These are phyloP conservation scores for Drosophila bocki DNA, from an alignment of 1,140 invertebrate genomes.

Conservation along the genomic window DNA sequence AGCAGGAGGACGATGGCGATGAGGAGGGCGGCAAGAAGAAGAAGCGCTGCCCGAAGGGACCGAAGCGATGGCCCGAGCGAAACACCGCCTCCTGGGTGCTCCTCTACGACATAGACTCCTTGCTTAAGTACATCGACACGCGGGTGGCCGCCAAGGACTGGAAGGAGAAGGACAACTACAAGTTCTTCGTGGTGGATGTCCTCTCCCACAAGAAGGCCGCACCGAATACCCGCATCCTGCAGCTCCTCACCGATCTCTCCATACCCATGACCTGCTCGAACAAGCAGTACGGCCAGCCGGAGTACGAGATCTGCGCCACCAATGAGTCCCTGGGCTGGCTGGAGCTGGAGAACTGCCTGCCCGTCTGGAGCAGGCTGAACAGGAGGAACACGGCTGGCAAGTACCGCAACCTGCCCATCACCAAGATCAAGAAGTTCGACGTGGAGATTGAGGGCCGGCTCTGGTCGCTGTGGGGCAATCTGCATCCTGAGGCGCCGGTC, in stretches of 20 bases:
- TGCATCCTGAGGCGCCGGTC: slow-evolving; percentile 86
- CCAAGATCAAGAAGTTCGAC: slow-evolving; percentile 87
- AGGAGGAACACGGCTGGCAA: slow-evolving; percentile 85
- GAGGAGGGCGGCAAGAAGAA: slow-evolving; percentile 56
- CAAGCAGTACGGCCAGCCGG: slow-evolving; percentile 59
- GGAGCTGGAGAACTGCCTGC: slow-evolving; percentile 84
- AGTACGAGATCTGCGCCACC: slow-evolving; percentile 76
- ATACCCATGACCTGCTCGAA: slow-evolving; percentile 72
- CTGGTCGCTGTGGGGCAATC: slow-evolving; percentile 87
- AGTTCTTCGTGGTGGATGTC: slow-evolving; percentile 72
- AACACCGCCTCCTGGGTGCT: slow-evolving; percentile 82
- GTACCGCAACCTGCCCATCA: slow-evolving; percentile 85
- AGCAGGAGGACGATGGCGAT: slow-evolving; percentile 27
- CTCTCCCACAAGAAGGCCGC: slow-evolving; percentile 74
- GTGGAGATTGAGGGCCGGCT: slow-evolving; percentile 88
- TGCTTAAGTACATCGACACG: slow-evolving; percentile 69
- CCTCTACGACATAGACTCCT: slow-evolving; percentile 62
- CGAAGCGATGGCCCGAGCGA: slow-evolving; percentile 67
- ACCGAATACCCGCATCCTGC: slow-evolving; percentile 67
- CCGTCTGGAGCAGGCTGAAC: slow-evolving; percentile 86
- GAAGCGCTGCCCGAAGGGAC: slow-evolving; percentile 55
- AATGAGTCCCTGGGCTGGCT: slow-evolving; percentile 87
- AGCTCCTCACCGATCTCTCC: slow-evolving; percentile 74
- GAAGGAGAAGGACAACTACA: slow-evolving; percentile 65
- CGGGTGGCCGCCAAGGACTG: slow-evolving; percentile 56